Conservation (phyloP, 2,888 invertebrate species). For the Drosophila macrothrix region DNA sequence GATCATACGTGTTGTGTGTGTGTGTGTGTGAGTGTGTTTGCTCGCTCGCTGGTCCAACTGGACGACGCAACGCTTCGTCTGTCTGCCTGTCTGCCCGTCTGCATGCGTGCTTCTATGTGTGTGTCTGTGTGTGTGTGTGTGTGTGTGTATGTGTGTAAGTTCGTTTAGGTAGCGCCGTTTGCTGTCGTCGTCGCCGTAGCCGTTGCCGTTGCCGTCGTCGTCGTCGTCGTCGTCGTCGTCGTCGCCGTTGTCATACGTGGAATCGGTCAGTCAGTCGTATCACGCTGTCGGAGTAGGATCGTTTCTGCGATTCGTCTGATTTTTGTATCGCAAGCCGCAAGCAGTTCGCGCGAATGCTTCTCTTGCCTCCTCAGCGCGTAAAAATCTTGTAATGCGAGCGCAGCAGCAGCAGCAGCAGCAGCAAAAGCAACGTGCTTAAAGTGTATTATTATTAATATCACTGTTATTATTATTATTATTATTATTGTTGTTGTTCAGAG, state of each 20-base stretch:
- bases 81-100: conserved; percentile 27
- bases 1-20: conserved; percentile 9
- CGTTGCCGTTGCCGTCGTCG: conserved; percentile 2
- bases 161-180: conserved; percentile 52
- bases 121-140: conserved; percentile 29
- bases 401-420: conserved; percentile 36
- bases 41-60: conserved; percentile 59
- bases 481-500: conserved; percentile 42
- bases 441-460: conserved; percentile 32
- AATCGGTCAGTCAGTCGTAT: conserved; percentile 84
- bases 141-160: conserved; percentile 42
- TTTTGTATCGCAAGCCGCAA: conserved; percentile 20
- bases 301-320: conserved; percentile 70
- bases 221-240: conserved; percentile 15
- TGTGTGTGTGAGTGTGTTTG: conserved; percentile 15
- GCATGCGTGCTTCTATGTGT: conserved; percentile 16
- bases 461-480: not conserved
- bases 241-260: conserved; percentile 60
- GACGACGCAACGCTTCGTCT: conserved; percentile 56
- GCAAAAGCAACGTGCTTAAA: conserved; percentile 22
- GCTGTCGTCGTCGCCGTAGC: conserved; percentile 28
- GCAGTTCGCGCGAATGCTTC: conserved; percentile 46
- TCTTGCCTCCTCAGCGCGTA: conserved; percentile 44
- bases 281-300: conserved; percentile 85
- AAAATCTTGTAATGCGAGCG: conserved; percentile 58